Evolutionary conservation across 2,113 vertebrate species (phyloP), one percentile per base, ranked within the genome.

Genomic region (Oreochromis niloticus): DNA sequence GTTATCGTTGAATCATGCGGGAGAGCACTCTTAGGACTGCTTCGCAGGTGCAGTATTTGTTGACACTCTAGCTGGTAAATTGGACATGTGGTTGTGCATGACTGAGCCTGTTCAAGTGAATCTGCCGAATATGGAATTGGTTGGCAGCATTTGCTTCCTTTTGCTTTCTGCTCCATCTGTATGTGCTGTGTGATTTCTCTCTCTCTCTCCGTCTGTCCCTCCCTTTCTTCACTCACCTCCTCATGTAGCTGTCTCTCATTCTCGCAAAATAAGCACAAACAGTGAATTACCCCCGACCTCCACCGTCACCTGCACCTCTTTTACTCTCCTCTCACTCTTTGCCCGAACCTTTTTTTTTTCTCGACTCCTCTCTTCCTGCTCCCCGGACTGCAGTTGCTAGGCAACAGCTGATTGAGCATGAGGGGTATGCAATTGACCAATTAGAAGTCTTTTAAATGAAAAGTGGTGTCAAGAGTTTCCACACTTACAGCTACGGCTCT

Each of bases 371-470:
- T 90, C 32, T 34, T 46, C 17, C 83, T 84, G 82, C 57, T 88
- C 80, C 75, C 85, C 68, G 32, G 87, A 89, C 88, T 90, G 61
- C 93, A 93, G 96, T 96, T 96, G 96, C 96, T 94, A 95, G 88
- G 96, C 95, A 94, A 96, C 96, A 90, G 83, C 94, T 95, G 96
- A 96, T 96, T 96, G 94, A 93, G 93, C 87, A 91, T 84, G 91
- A 95, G 93, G 88, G 89, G 84, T 91, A 92, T 93, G 92, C 93
- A 94, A 95, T 95, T 96, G 95, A 95, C 90, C 95, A 96, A 96
- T 96, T 96, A 96, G 89, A 94, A 94, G 85, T 85, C 83, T 95
- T 95, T 92, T 85, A 95, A 95, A 95, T 95, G 90, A 94, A 94
- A 94, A 94, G 92, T 87, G 85, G 85, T 93, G 87, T 93, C 89